Evolutionary conservation across 2,797 vertebrate species (phyloP).

Genomic region (Cheirogaleus major): DNA sequence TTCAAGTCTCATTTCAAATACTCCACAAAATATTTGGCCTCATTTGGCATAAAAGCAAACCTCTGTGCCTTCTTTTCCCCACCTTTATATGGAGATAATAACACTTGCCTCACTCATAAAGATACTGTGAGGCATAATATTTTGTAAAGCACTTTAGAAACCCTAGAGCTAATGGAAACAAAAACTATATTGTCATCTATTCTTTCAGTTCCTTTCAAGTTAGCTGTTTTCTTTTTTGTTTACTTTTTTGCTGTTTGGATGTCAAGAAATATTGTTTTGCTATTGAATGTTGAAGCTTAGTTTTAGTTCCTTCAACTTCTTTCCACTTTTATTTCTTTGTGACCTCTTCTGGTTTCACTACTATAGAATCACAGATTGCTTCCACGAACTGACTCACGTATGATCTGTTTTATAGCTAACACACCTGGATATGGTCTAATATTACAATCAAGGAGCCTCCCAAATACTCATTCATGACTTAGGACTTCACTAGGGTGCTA

Average conservation of each 20-base stretch:
- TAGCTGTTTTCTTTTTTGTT: conserved; percentile 49
- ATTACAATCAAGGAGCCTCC: neutral
- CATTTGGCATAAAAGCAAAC: conserved; percentile 71
- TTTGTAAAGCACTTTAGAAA: conserved; percentile 67
- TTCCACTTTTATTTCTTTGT: neutral
- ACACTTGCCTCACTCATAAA: conserved; percentile 50
- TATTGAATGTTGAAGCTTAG: conserved; percentile 24
- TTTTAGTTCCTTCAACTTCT: conserved; percentile 27
- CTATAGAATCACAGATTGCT: neutral
- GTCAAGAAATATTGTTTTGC: conserved; percentile 42
- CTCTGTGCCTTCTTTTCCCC: conserved; percentile 36
- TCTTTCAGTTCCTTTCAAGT: conserved; percentile 47
- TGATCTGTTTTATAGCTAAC: neutral
- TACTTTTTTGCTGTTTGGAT: conserved; percentile 25
- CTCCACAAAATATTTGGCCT: conserved; percentile 74
- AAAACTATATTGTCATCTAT: neutral
- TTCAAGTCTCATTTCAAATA: conserved; percentile 75
- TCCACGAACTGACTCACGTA: neutral
- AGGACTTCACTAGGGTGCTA: neutral
- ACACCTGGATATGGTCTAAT: neutral
- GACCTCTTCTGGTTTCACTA: neutral
- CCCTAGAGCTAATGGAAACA: conserved; percentile 62
- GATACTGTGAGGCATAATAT: conserved; percentile 38
- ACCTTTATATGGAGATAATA: conserved; percentile 59
- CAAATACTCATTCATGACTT: neutral